phyloP scores from a whole-genome alignment of 1,140 invertebrate species.

The Thalassaphorura encarpata region DNA sequence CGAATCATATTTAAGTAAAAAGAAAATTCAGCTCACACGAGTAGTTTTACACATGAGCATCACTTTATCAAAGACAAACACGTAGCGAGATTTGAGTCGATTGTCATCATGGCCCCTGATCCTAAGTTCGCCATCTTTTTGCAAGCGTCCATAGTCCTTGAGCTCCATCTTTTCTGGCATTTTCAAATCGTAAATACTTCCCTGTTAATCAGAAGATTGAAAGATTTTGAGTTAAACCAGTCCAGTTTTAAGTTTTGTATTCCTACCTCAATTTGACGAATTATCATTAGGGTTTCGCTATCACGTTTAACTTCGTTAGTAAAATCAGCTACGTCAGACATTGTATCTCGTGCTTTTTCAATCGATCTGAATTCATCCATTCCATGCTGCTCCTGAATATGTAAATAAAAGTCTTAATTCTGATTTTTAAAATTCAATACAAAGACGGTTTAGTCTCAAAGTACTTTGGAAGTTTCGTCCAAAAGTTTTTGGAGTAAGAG shows the following conservation, averaged over 20 bases:
- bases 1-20: slow-evolving; percentile 3
- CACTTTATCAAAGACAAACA: slow-evolving; percentile 91
- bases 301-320: slow-evolving; percentile 98
- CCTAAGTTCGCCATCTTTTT: slow-evolving; percentile 86
- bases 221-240: not conserved
- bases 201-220: slow-evolving; percentile 38
- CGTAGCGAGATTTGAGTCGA: slow-evolving; percentile 58
- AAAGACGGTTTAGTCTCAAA: slow-evolving; percentile 20
- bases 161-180: slow-evolving; percentile 66
- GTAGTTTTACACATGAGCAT: slow-evolving; percentile 87
- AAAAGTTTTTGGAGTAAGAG: slow-evolving; percentile 83
- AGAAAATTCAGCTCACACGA: slow-evolving; percentile 48
- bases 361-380: slow-evolving; percentile 71
- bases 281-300: slow-evolving; percentile 81
- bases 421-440: slow-evolving; percentile 1
- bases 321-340: slow-evolving; percentile 93
- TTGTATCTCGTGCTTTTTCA: slow-evolving; percentile 82
- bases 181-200: slow-evolving; percentile 68
- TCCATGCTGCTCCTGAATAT: slow-evolving; percentile 25
- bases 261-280: slow-evolving; percentile 78
- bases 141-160: slow-evolving; percentile 76
- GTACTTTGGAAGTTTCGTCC: slow-evolving; percentile 70
- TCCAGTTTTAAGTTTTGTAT: not conserved
- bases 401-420: not conserved
- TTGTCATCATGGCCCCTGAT: slow-evolving; percentile 84